Conservation (phyloP, 2,113 vertebrate species). For the Festucalex cinctus region DNA sequence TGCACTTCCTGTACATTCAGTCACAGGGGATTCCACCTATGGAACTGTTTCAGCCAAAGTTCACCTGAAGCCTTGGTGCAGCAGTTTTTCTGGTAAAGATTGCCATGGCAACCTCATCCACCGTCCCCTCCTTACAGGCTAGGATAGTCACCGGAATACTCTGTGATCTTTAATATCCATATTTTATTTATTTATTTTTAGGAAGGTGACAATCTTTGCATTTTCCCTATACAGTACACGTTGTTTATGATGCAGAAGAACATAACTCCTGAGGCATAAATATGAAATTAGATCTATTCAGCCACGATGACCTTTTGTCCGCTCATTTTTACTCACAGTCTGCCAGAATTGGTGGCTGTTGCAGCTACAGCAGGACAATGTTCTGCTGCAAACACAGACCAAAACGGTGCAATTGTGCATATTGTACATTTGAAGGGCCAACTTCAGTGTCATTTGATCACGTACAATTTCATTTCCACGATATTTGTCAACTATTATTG, state of each 20-base stretch:
- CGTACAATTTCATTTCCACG: background rate
- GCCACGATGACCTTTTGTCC: background rate
- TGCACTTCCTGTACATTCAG: slow-evolving; percentile 22
- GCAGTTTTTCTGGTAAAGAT: slow-evolving; percentile 12
- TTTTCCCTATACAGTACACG: background rate
- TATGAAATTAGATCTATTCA: background rate
- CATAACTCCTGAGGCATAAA: background rate
- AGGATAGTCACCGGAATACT: background rate
- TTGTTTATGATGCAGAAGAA: background rate
- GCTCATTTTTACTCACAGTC: background rate
- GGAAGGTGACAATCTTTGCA: background rate
- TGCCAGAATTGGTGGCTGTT: background rate
- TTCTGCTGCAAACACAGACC: background rate
- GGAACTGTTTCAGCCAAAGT: slow-evolving; percentile 23
- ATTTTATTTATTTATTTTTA: background rate
- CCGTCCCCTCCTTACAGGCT: background rate
- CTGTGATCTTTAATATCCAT: background rate
- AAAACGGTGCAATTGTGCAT: background rate
- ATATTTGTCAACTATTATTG: background rate
- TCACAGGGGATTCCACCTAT: slow-evolving; percentile 16
- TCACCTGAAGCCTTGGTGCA: slow-evolving; percentile 11
- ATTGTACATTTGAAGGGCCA: background rate
- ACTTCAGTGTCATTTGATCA: background rate
- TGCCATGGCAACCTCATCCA: slow-evolving; percentile 31
- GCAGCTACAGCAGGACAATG: background rate